A percentile compares a stretch with the other conserved stretches of the same genome.
phyloP scores from a whole-genome alignment of 2,797 vertebrate genomes.

The Molothrus ater region DNA sequence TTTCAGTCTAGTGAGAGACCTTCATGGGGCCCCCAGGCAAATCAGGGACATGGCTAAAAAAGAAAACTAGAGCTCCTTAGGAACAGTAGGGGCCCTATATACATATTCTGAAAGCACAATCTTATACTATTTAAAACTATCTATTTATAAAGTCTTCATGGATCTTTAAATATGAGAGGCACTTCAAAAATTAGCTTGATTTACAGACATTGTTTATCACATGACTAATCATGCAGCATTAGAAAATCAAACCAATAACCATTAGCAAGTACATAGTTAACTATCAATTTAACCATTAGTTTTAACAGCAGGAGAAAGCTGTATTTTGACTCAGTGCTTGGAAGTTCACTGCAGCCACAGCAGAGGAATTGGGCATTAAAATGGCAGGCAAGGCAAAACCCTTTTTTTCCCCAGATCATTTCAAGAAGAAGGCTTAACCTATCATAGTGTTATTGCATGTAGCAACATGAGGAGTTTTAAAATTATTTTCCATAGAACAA shows the following conservation, averaged over 20 bases:
- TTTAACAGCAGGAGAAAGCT: background rate
- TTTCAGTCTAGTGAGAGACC: background rate
- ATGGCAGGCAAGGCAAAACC: background rate
- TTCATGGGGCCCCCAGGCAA: background rate
- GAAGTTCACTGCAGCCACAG: background rate
- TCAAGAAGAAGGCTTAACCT: background rate
- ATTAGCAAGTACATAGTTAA: background rate
- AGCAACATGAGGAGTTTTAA: background rate
- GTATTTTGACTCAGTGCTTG: background rate
- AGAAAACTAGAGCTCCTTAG: background rate
- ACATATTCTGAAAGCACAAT: background rate
- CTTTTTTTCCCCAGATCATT: background rate
- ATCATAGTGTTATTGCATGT: background rate
- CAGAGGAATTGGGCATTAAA: background rate
- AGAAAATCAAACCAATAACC: background rate
- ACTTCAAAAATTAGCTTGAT: slow-evolving; percentile 28
- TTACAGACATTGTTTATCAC: background rate
- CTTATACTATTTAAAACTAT: slow-evolving; percentile 29
- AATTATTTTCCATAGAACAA: background rate
- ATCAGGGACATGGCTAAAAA: background rate
- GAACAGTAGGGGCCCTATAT: background rate
- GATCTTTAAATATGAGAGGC: slow-evolving; percentile 18
- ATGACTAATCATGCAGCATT: background rate
- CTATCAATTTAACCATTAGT: background rate
- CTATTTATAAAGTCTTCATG: slow-evolving; percentile 42